A percentile compares a stretch with the other conserved stretches of the same genome.
phyloP scores from a whole-genome alignment of 2,797 vertebrate species.

The Galaxias olidus region DNA sequence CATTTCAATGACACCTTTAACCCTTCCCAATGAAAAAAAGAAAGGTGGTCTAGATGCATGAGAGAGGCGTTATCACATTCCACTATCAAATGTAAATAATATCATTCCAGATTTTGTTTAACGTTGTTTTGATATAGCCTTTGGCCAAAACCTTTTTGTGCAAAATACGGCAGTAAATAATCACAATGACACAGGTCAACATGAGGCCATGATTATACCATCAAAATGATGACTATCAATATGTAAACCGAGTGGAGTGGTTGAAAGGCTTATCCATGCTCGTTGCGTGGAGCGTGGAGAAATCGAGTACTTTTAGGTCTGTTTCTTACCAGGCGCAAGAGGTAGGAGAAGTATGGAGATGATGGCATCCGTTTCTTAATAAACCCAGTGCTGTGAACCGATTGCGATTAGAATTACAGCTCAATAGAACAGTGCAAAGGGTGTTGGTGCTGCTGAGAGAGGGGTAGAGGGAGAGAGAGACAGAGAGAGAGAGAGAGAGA shows the following conservation, averaged over 20 bases:
- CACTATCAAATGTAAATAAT: conserved; percentile 31
- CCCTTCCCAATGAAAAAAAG: conserved; percentile 23
- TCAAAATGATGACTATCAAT: conserved; percentile 55
- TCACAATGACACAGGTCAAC: conserved; percentile 53
- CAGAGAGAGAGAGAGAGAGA: too few species aligned
- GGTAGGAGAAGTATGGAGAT: conserved; percentile 24
- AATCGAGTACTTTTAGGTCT: conserved; percentile 53
- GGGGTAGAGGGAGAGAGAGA: neutral
- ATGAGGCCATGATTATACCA: conserved; percentile 55
- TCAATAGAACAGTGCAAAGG: too few species aligned
- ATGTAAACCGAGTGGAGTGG: conserved; percentile 49
- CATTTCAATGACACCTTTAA: conserved; percentile 22
- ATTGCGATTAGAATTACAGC: neutral
- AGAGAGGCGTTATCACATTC: conserved; percentile 12
- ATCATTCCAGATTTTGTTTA: conserved; percentile 9
- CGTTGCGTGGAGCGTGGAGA: conserved; percentile 41
- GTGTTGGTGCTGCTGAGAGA: too few species aligned
- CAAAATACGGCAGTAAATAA: conserved; percentile 58
- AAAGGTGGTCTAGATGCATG: neutral
- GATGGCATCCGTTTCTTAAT: conserved; percentile 20
- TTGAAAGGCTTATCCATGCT: neutral
- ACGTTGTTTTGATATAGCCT: conserved; percentile 20
- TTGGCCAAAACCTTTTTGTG: conserved; percentile 28
- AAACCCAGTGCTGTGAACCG: conserved; percentile 16
- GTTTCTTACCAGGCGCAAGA: conserved; percentile 46